phyloP scores from a whole-genome alignment of 1,140 invertebrate genomes.

The Trachelipus rathkii region DNA sequence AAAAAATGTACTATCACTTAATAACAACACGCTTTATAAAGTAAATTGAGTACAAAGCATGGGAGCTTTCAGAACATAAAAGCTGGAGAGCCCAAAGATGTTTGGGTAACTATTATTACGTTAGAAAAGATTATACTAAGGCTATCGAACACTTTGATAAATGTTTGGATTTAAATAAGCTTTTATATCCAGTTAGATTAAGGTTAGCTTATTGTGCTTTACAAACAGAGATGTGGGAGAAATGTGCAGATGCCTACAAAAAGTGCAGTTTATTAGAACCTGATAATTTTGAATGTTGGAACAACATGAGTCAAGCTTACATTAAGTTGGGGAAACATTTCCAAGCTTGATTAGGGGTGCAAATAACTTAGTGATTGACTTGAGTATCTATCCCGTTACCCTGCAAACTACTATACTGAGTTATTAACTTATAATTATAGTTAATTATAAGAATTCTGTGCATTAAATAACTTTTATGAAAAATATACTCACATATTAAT shows the following conservation, averaged over 20 bases:
- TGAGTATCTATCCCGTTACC: no score
- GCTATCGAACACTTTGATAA: slow-evolving; percentile 73
- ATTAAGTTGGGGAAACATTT: slow-evolving; percentile 79
- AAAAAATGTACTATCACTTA: no score
- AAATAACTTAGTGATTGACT: no score
- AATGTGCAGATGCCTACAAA: slow-evolving; percentile 77
- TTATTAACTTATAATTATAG: no score
- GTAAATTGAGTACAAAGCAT: slow-evolving; percentile 85
- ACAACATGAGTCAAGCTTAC: slow-evolving; percentile 91
- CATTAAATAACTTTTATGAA: no score
- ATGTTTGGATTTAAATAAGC: slow-evolving; percentile 75
- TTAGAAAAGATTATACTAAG: slow-evolving; percentile 66
- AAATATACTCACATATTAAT: no score
- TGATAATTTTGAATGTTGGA: slow-evolving; percentile 92
- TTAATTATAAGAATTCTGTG: no score
- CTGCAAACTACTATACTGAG: no score
- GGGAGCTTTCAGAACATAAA: slow-evolving; percentile 75
- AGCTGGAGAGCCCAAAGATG: slow-evolving; percentile 75
- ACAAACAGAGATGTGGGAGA: slow-evolving; percentile 71
- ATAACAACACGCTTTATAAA: no score
- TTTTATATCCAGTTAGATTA: slow-evolving; percentile 79
- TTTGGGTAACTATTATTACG: slow-evolving; percentile 74
- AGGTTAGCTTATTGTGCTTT: slow-evolving; percentile 80
- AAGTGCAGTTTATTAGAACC: slow-evolving; percentile 79
- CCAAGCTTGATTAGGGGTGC: no score